Conservation (phyloP, 2,797 vertebrate genomes). For the Hemibagrus guttatus region DNA sequence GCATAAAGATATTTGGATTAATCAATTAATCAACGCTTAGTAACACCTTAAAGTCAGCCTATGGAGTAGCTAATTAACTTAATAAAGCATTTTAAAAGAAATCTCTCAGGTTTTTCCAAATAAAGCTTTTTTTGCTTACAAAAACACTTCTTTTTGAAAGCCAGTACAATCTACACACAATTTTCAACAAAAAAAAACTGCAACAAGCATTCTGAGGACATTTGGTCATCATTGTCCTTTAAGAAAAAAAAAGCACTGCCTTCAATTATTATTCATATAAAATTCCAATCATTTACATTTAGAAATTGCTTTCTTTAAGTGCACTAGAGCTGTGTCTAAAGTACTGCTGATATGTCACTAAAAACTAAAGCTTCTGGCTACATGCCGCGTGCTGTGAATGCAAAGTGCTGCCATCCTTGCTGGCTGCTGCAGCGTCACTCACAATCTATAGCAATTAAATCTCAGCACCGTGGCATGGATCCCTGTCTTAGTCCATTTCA, state of each 20-base stretch:
- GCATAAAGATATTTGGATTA: background rate
- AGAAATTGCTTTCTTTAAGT: conserved; percentile 16
- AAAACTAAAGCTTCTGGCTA: conserved; percentile 34
- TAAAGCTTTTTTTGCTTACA: background rate
- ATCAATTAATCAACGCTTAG: background rate
- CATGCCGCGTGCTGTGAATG: background rate
- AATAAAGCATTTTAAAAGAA: background rate
- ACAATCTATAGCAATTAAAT: conserved; percentile 49
- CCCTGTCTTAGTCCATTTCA: conserved; percentile 30
- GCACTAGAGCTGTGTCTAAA: conserved; percentile 1
- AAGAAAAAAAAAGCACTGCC: background rate
- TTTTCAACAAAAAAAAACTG: background rate
- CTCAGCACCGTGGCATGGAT: conserved; percentile 21
- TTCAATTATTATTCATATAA: background rate
- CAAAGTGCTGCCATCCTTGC: background rate
- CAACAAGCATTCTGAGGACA: background rate
- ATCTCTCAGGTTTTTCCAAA: background rate
- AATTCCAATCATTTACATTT: background rate
- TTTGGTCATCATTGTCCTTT: too few relatives aligned
- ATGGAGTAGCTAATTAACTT: background rate
- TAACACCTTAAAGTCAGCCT: background rate
- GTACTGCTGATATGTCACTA: conserved; percentile 26
- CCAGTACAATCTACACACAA: background rate
- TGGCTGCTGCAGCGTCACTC: conserved; percentile 25
- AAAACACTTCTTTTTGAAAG: background rate